Conservation (phyloP, 2,888 invertebrate genomes). For the Ophion costatus region DNA sequence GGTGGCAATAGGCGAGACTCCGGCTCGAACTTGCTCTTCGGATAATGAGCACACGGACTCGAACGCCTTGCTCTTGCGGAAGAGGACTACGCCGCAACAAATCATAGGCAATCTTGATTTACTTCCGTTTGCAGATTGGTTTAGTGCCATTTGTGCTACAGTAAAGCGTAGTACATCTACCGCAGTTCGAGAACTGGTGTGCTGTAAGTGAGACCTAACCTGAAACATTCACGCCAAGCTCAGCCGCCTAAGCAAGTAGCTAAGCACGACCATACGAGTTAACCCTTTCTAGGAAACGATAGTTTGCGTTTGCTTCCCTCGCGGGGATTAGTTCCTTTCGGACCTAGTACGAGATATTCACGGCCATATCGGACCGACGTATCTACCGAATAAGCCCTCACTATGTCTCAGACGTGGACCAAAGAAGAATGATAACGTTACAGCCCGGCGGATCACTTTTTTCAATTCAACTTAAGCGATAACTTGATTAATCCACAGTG, state of each 20-base stretch:
- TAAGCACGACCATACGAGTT: slow-evolving; percentile 71
- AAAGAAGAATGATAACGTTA: background rate
- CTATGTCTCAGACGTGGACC: slow-evolving; percentile 34
- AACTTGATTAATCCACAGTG: background rate
- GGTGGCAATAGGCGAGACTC: slow-evolving; percentile 72
- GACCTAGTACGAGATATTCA: slow-evolving; percentile 41
- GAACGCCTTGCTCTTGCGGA: slow-evolving; percentile 62
- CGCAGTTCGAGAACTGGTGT: slow-evolving; percentile 58
- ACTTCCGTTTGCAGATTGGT: slow-evolving; percentile 83
- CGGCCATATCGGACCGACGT: slow-evolving; percentile 40
- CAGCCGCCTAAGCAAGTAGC: slow-evolving; percentile 74
- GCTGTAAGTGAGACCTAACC: slow-evolving; percentile 53
- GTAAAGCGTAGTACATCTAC: slow-evolving; percentile 79
- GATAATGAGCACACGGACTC: slow-evolving; percentile 49
- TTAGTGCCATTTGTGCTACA: slow-evolving; percentile 80
- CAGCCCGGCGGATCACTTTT: background rate
- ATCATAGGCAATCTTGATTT: slow-evolving; percentile 83
- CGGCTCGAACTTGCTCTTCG: slow-evolving; percentile 71
- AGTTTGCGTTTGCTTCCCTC: slow-evolving; percentile 35
- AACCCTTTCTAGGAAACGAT: slow-evolving; percentile 75
- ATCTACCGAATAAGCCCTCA: slow-evolving; percentile 42
- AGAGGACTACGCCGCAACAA: slow-evolving; percentile 78
- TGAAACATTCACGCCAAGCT: slow-evolving; percentile 64
- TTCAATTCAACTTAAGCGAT: background rate
- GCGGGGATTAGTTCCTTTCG: slow-evolving; percentile 75